Conservation (phyloP, 2,888 invertebrate genomes). For the Drosophila mimetica region DNA sequence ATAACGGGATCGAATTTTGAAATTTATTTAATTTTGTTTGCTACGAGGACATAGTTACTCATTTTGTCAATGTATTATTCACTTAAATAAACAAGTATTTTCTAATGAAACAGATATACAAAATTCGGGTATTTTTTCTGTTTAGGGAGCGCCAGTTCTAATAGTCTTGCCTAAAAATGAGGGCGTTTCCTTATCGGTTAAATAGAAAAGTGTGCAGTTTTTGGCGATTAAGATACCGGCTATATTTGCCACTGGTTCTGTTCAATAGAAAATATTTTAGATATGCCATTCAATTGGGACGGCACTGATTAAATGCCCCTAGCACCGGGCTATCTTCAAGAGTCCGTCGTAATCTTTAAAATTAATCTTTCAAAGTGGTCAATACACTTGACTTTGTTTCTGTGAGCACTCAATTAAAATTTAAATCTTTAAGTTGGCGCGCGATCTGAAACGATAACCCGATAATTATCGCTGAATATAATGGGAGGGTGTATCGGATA, state of each 20-base stretch:
- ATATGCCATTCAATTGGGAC: background rate
- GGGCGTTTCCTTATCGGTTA: slow-evolving; percentile 8
- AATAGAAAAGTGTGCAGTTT: slow-evolving; percentile 11
- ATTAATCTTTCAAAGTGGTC: slow-evolving; percentile 12
- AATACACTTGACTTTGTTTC: slow-evolving; percentile 3
- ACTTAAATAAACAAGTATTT: no score
- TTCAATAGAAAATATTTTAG: background rate
- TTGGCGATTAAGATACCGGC: slow-evolving; percentile 5
- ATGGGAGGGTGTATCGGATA: no score
- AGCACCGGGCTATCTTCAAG: slow-evolving; percentile 13
- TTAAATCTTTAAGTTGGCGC: background rate
- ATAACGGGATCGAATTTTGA: background rate
- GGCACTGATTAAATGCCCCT: background rate
- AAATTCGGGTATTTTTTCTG: background rate
- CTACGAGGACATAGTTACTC: no score
- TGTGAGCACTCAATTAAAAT: background rate
- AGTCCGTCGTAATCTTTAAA: slow-evolving; percentile 8
- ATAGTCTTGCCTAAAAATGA: background rate
- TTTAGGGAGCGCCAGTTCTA: background rate
- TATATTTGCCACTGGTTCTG: background rate
- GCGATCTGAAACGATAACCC: background rate
- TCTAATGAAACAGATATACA: no score
- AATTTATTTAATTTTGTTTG: background rate
- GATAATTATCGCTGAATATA: background rate
- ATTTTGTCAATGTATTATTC: no score